A percentile compares a stretch with the other conserved stretches of the same genome.
Evolutionary conservation across 2,797 vertebrate genomes (phyloP).

Genomic region (Oreortyx pictus): DNA sequence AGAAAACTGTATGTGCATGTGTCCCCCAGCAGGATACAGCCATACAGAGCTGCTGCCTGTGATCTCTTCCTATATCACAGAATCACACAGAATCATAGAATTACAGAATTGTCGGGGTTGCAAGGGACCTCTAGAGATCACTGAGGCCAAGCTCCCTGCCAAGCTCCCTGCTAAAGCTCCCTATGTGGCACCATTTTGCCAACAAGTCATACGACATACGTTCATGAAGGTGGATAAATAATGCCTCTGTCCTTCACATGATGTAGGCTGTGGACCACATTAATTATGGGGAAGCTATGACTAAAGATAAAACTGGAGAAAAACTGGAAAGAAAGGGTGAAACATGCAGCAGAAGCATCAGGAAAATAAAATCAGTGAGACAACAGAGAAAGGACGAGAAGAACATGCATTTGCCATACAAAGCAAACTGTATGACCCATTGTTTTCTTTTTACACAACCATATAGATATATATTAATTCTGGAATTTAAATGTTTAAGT

Average conservation of each 20-base stretch:
- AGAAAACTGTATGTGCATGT: not conserved
- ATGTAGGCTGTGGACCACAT: not conserved
- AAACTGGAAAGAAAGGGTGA: not conserved
- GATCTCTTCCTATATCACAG: not conserved
- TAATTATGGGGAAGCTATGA: constrained; percentile 9
- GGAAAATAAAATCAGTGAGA: not conserved
- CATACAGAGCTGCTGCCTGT: not conserved
- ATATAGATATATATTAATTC: not conserved
- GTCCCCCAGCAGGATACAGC: not conserved
- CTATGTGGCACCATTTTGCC: not conserved
- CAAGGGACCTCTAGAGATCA: no score
- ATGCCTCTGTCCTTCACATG: not conserved
- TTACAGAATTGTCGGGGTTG: no score
- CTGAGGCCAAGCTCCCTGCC: no score
- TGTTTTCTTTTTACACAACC: not conserved
- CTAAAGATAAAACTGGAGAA: constrained; percentile 1
- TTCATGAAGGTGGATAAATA: not conserved
- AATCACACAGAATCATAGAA: no score
- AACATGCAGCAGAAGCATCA: not conserved
- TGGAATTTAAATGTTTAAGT: not conserved
- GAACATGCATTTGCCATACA: not conserved
- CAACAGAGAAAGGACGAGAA: not conserved
- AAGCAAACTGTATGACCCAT: not conserved
- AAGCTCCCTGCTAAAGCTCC: no score
- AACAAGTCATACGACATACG: not conserved